Evolutionary conservation across 1,140 invertebrate species (phyloP).

Genomic region (Drosophila funebris): DNA sequence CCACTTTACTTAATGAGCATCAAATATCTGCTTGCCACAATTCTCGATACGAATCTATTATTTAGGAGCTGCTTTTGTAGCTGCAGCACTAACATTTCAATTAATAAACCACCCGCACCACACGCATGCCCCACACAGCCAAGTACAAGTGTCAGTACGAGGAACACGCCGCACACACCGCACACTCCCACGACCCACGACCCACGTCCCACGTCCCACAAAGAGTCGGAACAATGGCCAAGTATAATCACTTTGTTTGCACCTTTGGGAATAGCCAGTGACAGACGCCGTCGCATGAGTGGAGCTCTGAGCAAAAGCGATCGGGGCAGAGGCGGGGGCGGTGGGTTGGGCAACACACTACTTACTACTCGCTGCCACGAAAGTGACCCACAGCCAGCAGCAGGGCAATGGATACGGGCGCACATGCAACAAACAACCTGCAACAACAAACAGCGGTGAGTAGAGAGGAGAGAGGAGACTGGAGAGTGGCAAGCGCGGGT

Average conservation of each 20-base stretch:
- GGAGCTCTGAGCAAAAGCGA: constrained; percentile 28
- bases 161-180: constrained; percentile 29
- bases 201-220: too few species aligned
- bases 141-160: constrained; percentile 1
- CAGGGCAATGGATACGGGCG: constrained; percentile 7
- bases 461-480: neutral
- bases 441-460: constrained; percentile 1
- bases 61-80: constrained; percentile 62
- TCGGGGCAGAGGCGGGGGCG: neutral
- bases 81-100: constrained; percentile 77
- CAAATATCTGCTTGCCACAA: constrained; percentile 78
- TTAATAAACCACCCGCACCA: constrained; percentile 73
- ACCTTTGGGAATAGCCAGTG: constrained; percentile 78
- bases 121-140: constrained; percentile 25
- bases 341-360: constrained; percentile 3
- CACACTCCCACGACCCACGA: constrained; percentile 36
- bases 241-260: constrained; percentile 83
- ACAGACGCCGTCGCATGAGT: constrained; percentile 67
- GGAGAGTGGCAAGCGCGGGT: constrained; percentile 2
- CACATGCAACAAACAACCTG: constrained; percentile 18
- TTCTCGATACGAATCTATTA: constrained; percentile 82
- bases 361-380: constrained; percentile 14
- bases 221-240: constrained; percentile 74
- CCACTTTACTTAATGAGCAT: constrained; percentile 82
- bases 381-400: constrained; percentile 20